Base-by-base conservation (phyloP, 2,888 invertebrate genomes). In the Pocota personata region DNA sequence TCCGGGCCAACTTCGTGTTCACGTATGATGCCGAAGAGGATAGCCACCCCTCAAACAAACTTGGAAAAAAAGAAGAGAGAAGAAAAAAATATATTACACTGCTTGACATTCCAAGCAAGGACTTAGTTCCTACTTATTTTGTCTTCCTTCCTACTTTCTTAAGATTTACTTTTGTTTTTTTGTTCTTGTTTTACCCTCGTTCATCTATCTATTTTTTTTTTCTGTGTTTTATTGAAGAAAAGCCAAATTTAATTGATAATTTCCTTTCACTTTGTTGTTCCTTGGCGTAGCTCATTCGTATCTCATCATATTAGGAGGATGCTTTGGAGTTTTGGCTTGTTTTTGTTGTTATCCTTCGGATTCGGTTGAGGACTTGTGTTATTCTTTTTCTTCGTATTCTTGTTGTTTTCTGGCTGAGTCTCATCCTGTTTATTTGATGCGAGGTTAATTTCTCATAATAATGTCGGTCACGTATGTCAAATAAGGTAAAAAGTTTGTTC, bases 381-480 rank as follows among this genome's bases (percentile, higher is more conserved):
- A 32, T 30, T 64, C 35, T 30, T 32, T 32, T 30, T 64, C 35
- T 30, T 32, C 48, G 50, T 75, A 32, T 30, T 73, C 46, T 24
- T 55, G 43, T 67, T 75, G 60, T 60, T 35, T 66, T 72, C 48
- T 50, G 37, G 79, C 48, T 50, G 37, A 73, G 37, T 30, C 67
- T 60, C 58, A 71, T 72, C 72, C 40, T 82, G 86, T 86, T 86
- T 82, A 86, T 86, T 76, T 72, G 82, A 86, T 72, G 82, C 58
- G 82, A 82, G 82, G 86, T 86, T 86, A 86, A 86, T 86, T 82
- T 86, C 86, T 77, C 82, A 86, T 86, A 80, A 86, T 86, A 86
- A 86, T 86, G 82, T 86, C 86, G 82, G 86, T 86, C 86, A 86
- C 86, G 86, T 86, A 86, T 86, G 86, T 82, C 86, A 86, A 86